Percentiles rank a stretch among this genome's conserved stretches.
Evolutionary conservation across 2,888 invertebrate species (phyloP).

Genomic region (Piscicola geometra): DNA sequence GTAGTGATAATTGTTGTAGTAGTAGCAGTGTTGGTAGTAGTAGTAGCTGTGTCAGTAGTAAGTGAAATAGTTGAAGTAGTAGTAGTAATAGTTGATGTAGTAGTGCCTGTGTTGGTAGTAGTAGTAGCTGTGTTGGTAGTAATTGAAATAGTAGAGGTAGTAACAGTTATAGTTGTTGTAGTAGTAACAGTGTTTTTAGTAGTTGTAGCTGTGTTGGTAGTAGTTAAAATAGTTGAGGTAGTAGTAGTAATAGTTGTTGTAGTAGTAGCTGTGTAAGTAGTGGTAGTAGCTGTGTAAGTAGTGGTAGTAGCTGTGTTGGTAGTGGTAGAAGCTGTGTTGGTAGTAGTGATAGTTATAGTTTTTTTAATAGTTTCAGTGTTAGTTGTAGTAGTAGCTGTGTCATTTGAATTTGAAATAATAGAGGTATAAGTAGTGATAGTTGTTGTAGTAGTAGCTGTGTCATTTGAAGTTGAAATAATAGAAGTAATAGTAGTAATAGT

Average conservation of each 20-base stretch:
- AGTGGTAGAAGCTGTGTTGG: not conserved
- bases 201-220: not conserved
- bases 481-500: constrained; percentile 18
- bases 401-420: not conserved
- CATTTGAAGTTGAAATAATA: not conserved
- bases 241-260: not conserved
- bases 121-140: too few species aligned
- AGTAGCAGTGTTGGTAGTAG: too few species aligned
- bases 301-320: not conserved
- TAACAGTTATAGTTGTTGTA: not conserved
- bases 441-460: not conserved
- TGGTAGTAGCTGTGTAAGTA: not conserved
- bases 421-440: not conserved
- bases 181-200: not conserved
- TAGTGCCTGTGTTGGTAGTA: too few species aligned
- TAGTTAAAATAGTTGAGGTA: not conserved
- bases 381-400: not conserved
- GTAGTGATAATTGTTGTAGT: too few species aligned
- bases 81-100: too few species aligned
- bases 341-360: too few species aligned
- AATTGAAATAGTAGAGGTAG: not conserved
- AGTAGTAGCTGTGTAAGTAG: not conserved
- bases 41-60: too few species aligned
- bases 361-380: not conserved
- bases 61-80: too few species aligned